Conservation (phyloP, 2,888 invertebrate species). For the Pollenia labialis region DNA sequence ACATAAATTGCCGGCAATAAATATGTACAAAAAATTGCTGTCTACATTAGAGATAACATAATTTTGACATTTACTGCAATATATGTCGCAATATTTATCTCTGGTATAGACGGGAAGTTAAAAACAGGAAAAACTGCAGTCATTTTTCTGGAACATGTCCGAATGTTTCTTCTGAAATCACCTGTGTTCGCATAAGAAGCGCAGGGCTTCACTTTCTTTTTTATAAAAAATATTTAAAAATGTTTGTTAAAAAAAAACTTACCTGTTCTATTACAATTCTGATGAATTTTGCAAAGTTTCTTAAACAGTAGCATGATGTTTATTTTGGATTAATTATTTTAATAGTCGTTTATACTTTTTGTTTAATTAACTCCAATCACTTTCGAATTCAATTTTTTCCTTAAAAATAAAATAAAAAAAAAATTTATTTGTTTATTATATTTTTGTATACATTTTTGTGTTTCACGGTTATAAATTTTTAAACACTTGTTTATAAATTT, state of each 20-base stretch:
- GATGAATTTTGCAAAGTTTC: conserved; percentile 63
- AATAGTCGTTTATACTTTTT: neutral
- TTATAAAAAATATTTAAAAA: too few species aligned
- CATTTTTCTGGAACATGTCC: too few species aligned
- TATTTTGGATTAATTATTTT: neutral
- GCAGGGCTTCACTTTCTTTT: too few species aligned
- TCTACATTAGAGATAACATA: too few species aligned
- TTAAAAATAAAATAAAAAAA: neutral
- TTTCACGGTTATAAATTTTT: conserved; percentile 50
- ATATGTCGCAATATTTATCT: too few species aligned
- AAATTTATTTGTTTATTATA: conserved; percentile 20
- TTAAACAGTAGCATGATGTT: conserved; percentile 66
- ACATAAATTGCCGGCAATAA: too few species aligned
- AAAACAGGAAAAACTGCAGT: too few species aligned
- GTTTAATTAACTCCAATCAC: neutral
- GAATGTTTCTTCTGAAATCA: too few species aligned
- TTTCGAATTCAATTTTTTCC: neutral
- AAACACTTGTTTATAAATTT: conserved; percentile 43
- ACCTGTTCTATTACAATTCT: conserved; percentile 55
- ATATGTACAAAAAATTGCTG: too few species aligned
- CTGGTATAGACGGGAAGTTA: too few species aligned
- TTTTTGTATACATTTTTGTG: conserved; percentile 22
- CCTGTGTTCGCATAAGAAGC: too few species aligned
- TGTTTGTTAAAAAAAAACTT: neutral
- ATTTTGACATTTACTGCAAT: too few species aligned